These are phyloP conservation scores for Aphis craccivora DNA, from an alignment of 1,140 invertebrate species.

Conservation along the genomic window DNA sequence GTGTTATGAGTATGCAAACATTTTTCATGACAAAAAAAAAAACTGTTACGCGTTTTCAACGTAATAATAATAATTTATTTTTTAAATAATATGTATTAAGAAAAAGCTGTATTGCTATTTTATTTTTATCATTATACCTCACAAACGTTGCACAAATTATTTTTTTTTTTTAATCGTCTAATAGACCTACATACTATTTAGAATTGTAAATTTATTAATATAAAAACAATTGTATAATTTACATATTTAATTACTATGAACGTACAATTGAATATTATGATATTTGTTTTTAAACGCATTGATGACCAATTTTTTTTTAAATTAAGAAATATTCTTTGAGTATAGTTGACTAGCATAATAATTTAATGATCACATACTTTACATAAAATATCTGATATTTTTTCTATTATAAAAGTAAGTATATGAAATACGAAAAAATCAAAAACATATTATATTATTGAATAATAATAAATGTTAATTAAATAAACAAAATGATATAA, in stretches of 20 bases:
- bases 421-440: background rate
- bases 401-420: background rate
- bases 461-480: background rate
- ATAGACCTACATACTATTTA: background rate
- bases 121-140: background rate
- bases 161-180: background rate
- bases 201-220: background rate
- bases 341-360: no score
- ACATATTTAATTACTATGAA: background rate
- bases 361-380: background rate
- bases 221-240: background rate
- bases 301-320: background rate
- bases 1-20: constrained; percentile 36
- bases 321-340: background rate
- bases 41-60: constrained; percentile 25
- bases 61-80: constrained; percentile 4
- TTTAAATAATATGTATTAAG: constrained; percentile 27
- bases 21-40: constrained; percentile 40
- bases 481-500: background rate
- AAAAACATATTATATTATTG: background rate
- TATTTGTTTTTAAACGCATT: background rate
- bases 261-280: no score
- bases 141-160: background rate
- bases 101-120: background rate
- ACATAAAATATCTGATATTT: background rate